These are phyloP conservation scores for Drosophila funebris DNA, from an alignment of 1,140 invertebrate genomes.

Conservation along the genomic window DNA sequence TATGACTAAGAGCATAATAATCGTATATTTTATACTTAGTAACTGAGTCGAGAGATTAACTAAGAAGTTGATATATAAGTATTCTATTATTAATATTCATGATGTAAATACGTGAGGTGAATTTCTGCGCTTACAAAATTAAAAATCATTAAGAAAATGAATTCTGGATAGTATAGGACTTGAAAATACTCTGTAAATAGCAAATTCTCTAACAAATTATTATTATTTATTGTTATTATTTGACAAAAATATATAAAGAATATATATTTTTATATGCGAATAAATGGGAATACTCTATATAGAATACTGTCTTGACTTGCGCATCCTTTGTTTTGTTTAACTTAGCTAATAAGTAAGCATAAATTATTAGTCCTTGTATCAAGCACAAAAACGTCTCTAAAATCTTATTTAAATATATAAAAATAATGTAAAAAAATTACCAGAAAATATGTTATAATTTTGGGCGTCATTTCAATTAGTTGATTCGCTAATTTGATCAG, in stretches of 20 bases:
- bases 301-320: neutral
- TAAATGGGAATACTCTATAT: too few species aligned
- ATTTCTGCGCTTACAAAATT: too few species aligned
- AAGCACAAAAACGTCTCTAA: neutral
- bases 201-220: too few species aligned
- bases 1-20: constrained; percentile 12
- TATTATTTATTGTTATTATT: too few species aligned
- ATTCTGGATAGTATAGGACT: too few species aligned
- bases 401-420: neutral
- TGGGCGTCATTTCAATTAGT: constrained; percentile 66
- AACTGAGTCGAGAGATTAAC: neutral
- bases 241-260: too few species aligned
- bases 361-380: too few species aligned
- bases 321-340: neutral
- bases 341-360: too few species aligned
- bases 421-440: constrained; percentile 48
- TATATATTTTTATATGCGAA: too few species aligned
- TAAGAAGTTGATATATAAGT: neutral
- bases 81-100: neutral
- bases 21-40: neutral
- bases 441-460: constrained; percentile 78
- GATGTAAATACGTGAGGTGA: neutral
- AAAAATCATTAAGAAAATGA: too few species aligned
- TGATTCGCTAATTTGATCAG: constrained; percentile 59
- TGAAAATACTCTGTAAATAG: too few species aligned